Conservation (phyloP, 2,113 vertebrate genomes). For the Ia io region DNA sequence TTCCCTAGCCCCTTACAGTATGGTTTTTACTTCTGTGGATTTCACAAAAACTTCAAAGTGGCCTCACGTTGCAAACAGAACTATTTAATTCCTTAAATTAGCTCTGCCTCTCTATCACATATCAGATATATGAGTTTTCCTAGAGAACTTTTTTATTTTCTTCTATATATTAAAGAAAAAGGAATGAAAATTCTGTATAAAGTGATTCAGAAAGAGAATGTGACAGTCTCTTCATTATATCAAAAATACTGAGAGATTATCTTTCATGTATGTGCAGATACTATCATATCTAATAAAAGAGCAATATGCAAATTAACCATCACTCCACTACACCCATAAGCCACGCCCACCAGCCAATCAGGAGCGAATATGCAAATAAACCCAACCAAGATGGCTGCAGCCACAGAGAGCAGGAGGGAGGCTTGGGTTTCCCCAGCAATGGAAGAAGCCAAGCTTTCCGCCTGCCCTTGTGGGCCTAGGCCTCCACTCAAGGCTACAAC, state of each 20-base stretch:
- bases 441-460: no score
- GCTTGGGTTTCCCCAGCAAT: no score
- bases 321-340: no score
- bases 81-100: not conserved
- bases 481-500: no score
- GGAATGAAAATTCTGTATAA: not conserved
- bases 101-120: not conserved
- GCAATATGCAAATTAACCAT: no score
- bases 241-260: not conserved
- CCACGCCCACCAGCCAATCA: no score
- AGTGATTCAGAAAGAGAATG: not conserved
- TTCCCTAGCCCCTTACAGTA: slow-evolving; percentile 48
- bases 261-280: not conserved
- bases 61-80: not conserved
- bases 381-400: no score
- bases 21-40: slow-evolving; percentile 77
- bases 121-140: not conserved
- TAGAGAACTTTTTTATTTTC: not conserved
- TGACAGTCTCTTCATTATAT: not conserved
- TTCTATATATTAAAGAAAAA: not conserved
- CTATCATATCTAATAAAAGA: no score
- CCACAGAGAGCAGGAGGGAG: no score
- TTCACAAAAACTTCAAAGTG: slow-evolving; percentile 76
- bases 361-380: no score
- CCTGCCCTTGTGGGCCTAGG: no score